Conservation (phyloP, 2,797 vertebrate genomes). For the Pseudochromis fuscus region DNA sequence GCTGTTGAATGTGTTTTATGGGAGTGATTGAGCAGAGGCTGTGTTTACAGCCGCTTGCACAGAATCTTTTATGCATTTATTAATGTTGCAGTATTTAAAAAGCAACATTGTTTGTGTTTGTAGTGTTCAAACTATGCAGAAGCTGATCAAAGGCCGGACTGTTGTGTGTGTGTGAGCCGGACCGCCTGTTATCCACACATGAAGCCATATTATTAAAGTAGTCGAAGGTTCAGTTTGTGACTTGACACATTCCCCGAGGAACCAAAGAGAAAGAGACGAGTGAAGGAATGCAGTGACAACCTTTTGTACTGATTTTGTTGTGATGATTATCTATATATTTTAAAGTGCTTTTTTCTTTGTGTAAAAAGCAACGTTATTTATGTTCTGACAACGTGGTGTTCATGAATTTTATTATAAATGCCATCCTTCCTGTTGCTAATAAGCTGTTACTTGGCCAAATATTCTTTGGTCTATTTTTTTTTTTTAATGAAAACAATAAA, state of each 20-base stretch:
- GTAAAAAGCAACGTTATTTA: conserved; percentile 72
- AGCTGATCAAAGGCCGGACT: conserved; percentile 41
- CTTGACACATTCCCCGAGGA: conserved; percentile 38
- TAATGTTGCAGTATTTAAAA: conserved; percentile 28
- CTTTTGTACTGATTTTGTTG: conserved; percentile 58
- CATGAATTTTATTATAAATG: conserved; percentile 71
- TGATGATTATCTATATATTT: conserved; percentile 45
- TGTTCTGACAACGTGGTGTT: conserved; percentile 59
- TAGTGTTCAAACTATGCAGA: conserved; percentile 63
- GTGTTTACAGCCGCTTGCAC: conserved; percentile 56
- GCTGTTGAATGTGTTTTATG: conserved; percentile 60
- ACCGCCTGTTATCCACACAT: conserved; percentile 31
- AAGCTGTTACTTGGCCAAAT: conserved; percentile 51
- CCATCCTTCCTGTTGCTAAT: conserved; percentile 48
- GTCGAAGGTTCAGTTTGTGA: conserved; percentile 21
- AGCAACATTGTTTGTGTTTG: conserved; percentile 27
- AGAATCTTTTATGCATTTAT: conserved; percentile 43
- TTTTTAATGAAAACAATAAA: conserved; percentile 66
- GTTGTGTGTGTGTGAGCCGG: conserved; percentile 30
- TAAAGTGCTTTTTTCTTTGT: conserved; percentile 52
- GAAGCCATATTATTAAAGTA: conserved; percentile 70
- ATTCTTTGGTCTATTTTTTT: conserved; percentile 49
- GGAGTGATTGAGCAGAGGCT: conserved; percentile 33
- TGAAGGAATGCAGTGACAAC: conserved; percentile 39
- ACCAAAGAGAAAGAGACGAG: conserved; percentile 60